Conservation (phyloP, 2,888 invertebrate species). For the Rosalia funebris region DNA sequence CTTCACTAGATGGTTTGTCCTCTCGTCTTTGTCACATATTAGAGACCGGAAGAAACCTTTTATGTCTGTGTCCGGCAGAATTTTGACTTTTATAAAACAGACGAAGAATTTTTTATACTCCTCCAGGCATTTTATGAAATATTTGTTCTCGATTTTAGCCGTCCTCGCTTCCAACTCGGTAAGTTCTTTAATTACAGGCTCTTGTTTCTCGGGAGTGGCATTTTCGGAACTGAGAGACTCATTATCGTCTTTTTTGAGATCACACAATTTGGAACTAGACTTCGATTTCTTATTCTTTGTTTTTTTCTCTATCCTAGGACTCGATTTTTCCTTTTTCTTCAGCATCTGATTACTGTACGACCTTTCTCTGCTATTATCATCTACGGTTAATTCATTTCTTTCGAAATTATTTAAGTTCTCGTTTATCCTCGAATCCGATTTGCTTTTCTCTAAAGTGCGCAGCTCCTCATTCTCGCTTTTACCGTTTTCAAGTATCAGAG, state of each 20-base stretch:
- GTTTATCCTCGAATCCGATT: slow-evolving; percentile 73
- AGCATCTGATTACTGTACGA: slow-evolving; percentile 64
- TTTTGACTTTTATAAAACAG: slow-evolving; percentile 62
- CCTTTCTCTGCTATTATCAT: slow-evolving; percentile 57
- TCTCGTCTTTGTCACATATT: slow-evolving; percentile 64
- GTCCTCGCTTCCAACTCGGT: slow-evolving; percentile 37
- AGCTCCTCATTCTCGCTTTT: slow-evolving; percentile 42
- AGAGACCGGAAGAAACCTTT: slow-evolving; percentile 64
- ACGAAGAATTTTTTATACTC: slow-evolving; percentile 61
- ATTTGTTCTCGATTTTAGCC: slow-evolving; percentile 60
- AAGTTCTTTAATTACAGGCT: slow-evolving; percentile 33
- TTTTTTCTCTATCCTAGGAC: slow-evolving; percentile 68
- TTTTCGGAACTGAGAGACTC: slow-evolving; percentile 41
- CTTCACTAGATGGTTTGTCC: slow-evolving; percentile 63
- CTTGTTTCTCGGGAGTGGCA: slow-evolving; percentile 36
- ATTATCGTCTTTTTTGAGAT: slow-evolving; percentile 65
- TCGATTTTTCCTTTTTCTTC: slow-evolving; percentile 63
- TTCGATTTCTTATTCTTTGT: slow-evolving; percentile 70
- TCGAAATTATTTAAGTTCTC: slow-evolving; percentile 58
- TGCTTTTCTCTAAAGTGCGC: slow-evolving; percentile 70
- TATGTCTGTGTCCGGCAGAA: slow-evolving; percentile 64
- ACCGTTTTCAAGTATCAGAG: slow-evolving; percentile 33
- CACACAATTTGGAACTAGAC: slow-evolving; percentile 68
- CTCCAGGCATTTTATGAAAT: slow-evolving; percentile 59
- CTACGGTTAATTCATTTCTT: slow-evolving; percentile 62